phyloP scores from a whole-genome alignment of 1,140 invertebrate genomes.

The Paraescarpia echinospica region DNA sequence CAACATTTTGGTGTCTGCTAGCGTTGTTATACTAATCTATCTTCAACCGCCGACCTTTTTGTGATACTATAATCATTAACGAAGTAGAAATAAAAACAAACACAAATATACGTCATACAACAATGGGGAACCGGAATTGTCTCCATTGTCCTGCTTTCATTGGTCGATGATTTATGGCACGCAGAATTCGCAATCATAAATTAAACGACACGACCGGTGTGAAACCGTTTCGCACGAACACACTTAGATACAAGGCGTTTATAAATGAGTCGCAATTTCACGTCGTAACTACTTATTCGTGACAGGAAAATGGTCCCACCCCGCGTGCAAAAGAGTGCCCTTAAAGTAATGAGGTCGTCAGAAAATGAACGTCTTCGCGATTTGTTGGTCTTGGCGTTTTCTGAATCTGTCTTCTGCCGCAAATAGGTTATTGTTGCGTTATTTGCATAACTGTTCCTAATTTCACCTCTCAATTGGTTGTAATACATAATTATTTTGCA shows the following conservation, averaged over 20 bases:
- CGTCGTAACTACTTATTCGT: neutral
- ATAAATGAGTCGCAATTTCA: neutral
- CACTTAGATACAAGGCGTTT: constrained; percentile 1
- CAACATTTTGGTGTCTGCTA: too few relatives aligned
- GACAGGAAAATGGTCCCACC: neutral
- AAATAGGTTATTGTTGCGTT: neutral
- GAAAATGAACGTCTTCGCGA: neutral
- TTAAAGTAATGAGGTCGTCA: neutral
- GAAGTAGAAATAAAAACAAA: neutral
- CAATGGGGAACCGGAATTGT: neutral
- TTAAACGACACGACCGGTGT: neutral
- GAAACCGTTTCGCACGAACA: neutral
- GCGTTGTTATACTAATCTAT: too few relatives aligned
- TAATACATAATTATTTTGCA: neutral
- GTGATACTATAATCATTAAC: neutral
- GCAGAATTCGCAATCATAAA: neutral
- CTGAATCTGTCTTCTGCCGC: neutral
- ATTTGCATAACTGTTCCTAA: neutral
- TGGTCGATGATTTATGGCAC: neutral
- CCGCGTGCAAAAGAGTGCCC: neutral
- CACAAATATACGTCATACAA: neutral
- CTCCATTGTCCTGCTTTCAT: neutral
- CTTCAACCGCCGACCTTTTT: too few relatives aligned
- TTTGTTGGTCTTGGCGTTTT: neutral
- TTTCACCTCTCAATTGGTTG: neutral